These are phyloP conservation scores for Saxidomus purpurata DNA, from an alignment of 1,140 invertebrate species.

Conservation along the genomic window DNA sequence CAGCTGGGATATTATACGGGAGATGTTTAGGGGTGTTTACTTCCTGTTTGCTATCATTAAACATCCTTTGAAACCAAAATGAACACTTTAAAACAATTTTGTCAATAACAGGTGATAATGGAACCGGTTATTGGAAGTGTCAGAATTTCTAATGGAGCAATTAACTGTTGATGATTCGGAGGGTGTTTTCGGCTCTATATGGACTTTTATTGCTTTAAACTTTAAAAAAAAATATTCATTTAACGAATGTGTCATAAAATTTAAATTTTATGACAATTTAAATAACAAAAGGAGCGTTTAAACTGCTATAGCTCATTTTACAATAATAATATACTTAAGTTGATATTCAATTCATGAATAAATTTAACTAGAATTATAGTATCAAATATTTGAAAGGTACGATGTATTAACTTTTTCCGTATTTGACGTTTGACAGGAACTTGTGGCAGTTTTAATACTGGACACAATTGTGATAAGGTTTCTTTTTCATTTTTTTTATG, in stretches of 20 bases:
- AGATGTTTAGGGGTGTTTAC: neutral
- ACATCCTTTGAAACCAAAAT: neutral
- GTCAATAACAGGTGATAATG: neutral
- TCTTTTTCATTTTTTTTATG: no score
- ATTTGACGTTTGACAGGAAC: neutral
- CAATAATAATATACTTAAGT: neutral
- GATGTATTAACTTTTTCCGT: neutral
- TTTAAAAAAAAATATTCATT: neutral
- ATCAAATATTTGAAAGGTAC: neutral
- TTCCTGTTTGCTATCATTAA: neutral
- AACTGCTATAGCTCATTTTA: constrained; percentile 8
- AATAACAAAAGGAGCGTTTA: constrained; percentile 9
- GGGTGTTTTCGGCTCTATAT: neutral
- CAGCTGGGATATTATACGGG: neutral
- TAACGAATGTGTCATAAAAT: neutral
- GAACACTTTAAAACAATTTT: neutral
- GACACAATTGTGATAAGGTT: no score
- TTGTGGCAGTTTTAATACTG: no score
- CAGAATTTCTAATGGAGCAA: constrained; percentile 1
- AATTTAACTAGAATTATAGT: constrained; percentile 23
- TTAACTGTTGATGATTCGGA: neutral
- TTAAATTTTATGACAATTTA: neutral
- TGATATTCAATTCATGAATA: constrained; percentile 24
- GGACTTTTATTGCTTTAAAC: neutral
- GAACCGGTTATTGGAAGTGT: constrained; percentile 7